Conservation (phyloP, 64 coral and sea anemone species). For the Hydrozoanthus tunicans region DNA sequence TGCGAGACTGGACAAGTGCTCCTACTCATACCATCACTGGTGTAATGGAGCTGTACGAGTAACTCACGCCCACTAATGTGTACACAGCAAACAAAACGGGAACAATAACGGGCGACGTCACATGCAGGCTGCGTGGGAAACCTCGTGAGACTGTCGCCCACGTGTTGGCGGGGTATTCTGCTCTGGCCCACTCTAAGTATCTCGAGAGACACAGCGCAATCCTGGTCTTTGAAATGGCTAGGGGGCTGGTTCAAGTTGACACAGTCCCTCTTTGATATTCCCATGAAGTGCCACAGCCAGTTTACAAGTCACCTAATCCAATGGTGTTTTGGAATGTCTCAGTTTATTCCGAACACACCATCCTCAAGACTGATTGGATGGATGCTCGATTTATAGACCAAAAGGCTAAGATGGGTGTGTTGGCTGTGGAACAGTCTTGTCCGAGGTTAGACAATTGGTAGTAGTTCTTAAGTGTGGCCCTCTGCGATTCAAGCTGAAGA, state of each 20-base stretch:
- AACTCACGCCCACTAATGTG: background rate
- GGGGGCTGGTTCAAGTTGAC: background rate
- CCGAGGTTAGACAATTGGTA: background rate
- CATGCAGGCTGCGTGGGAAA: background rate
- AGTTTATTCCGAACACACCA: background rate
- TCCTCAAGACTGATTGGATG: background rate
- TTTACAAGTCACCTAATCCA: background rate
- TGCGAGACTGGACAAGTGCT: background rate
- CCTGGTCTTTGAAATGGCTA: background rate
- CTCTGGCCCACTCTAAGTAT: background rate
- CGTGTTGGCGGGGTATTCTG: background rate
- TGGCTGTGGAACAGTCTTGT: background rate
- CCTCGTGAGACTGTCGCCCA: background rate
- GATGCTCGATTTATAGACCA: conserved; percentile 35
- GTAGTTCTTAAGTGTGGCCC: background rate
- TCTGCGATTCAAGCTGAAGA: conserved; percentile 45
- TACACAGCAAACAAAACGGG: background rate
- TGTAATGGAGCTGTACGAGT: background rate
- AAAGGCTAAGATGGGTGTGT: background rate
- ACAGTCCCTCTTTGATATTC: background rate
- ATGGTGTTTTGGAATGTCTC: background rate
- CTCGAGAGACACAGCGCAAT: background rate
- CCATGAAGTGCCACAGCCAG: background rate
- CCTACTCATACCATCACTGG: background rate
- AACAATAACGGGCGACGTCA: background rate